phyloP scores from a whole-genome alignment of 2,888 invertebrate genomes.

The Drosophila percnosoma region DNA sequence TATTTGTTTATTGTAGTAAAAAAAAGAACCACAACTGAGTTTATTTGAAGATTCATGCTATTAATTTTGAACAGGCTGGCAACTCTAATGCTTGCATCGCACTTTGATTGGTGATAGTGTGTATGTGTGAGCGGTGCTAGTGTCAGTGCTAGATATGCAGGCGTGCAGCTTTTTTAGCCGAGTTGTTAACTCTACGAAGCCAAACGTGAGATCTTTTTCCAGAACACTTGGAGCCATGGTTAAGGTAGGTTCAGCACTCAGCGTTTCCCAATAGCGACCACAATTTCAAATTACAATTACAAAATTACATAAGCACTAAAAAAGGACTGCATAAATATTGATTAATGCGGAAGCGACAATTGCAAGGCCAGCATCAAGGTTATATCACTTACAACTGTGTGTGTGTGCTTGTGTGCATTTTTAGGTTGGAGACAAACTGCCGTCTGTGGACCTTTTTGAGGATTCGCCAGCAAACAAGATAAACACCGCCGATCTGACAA shows the following conservation, averaged over 20 bases:
- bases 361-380: constrained; percentile 62
- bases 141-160: constrained; percentile 61
- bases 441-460: constrained; percentile 92
- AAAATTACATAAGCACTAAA: constrained; percentile 61
- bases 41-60: constrained; percentile 7
- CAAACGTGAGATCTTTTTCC: constrained; percentile 74
- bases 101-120: constrained; percentile 16
- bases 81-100: constrained; percentile 53
- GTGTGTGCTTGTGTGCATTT: constrained; percentile 31
- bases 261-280: not conserved
- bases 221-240: constrained; percentile 82
- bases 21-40: constrained; percentile 13
- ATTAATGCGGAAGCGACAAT: constrained; percentile 48
- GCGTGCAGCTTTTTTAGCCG: constrained; percentile 68
- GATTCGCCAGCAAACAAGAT: constrained; percentile 95
- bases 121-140: constrained; percentile 37
- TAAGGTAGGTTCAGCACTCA: constrained; percentile 71
- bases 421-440: constrained; percentile 94
- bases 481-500: constrained; percentile 89
- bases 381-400: constrained; percentile 32
- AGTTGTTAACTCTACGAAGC: constrained; percentile 65
- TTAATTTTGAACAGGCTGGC: constrained; percentile 45
- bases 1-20: constrained; percentile 33
- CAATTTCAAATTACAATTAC: not conserved
- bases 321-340: constrained; percentile 49